Conservation (phyloP, 2,888 invertebrate species). For the Argyresthia albistria region DNA sequence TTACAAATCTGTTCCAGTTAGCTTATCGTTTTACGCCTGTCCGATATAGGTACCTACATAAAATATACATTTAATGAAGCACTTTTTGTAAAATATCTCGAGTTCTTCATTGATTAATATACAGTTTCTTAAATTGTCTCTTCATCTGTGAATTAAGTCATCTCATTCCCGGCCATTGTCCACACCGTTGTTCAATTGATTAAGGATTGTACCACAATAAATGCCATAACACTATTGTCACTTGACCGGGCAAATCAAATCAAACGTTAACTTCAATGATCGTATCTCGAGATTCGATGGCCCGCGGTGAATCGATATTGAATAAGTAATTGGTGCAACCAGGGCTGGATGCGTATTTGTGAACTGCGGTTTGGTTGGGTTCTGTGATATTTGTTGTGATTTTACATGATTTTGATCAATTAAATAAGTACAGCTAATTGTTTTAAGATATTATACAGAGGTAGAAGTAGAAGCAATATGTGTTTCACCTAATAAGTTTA, state of each 20-base stretch:
- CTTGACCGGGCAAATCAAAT: slow-evolving; percentile 27
- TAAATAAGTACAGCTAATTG: too few species aligned
- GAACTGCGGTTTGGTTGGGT: too few species aligned
- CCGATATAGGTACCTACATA: too few species aligned
- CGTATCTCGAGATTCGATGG: slow-evolving; percentile 27
- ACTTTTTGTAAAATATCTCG: too few species aligned
- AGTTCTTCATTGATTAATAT: too few species aligned
- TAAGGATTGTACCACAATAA: background rate
- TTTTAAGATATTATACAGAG: too few species aligned
- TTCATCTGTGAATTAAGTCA: background rate
- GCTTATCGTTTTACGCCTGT: too few species aligned
- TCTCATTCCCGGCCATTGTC: background rate
- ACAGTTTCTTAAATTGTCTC: background rate
- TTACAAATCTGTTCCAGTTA: too few species aligned
- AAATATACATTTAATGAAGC: slow-evolving; percentile 2
- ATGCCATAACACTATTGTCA: background rate
- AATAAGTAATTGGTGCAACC: slow-evolving; percentile 67
- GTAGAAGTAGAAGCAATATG: too few species aligned
- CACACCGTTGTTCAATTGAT: background rate
- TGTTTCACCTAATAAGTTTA: too few species aligned
- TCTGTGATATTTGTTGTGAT: too few species aligned
- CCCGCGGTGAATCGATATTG: slow-evolving; percentile 39
- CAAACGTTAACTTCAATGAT: slow-evolving; percentile 45
- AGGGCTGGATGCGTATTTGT: slow-evolving; percentile 13
- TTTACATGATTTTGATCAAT: too few species aligned